A percentile compares a stretch with the other conserved stretches of the same genome.
phyloP scores from a whole-genome alignment of 2,113 vertebrate genomes.

The Fregata magnificens region DNA sequence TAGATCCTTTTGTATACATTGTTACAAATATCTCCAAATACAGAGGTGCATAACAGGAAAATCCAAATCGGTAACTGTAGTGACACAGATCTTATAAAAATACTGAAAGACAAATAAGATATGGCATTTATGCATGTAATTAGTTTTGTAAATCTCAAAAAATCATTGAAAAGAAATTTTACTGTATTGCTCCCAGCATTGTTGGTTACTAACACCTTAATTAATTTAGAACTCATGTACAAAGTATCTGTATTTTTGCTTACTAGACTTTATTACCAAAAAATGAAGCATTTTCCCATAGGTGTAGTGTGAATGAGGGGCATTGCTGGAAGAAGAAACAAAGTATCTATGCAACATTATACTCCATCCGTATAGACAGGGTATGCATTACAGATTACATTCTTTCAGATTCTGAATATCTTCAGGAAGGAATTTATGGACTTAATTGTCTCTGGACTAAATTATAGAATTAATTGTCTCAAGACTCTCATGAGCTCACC shows the following conservation, averaged over 20 bases:
- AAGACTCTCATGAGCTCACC: neutral
- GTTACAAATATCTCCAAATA: neutral
- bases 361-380: neutral
- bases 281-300: neutral
- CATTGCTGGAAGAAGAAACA: neutral
- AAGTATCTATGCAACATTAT: neutral
- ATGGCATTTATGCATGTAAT: neutral
- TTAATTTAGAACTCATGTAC: neutral
- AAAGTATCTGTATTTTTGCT: neutral
- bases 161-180: neutral
- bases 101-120: neutral
- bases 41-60: neutral
- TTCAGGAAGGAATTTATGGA: neutral
- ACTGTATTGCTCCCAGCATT: neutral
- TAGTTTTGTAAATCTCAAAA: neutral
- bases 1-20: neutral
- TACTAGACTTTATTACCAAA: neutral
- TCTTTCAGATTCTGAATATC: neutral
- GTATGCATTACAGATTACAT: neutral
- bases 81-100: neutral
- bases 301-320: neutral
- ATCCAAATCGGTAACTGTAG: neutral
- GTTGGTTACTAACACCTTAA: neutral
- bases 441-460: neutral
- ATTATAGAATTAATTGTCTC: neutral